These are phyloP conservation scores for Epinotia demarniana DNA, from an alignment of 2,888 invertebrate species.

Conservation along the genomic window DNA sequence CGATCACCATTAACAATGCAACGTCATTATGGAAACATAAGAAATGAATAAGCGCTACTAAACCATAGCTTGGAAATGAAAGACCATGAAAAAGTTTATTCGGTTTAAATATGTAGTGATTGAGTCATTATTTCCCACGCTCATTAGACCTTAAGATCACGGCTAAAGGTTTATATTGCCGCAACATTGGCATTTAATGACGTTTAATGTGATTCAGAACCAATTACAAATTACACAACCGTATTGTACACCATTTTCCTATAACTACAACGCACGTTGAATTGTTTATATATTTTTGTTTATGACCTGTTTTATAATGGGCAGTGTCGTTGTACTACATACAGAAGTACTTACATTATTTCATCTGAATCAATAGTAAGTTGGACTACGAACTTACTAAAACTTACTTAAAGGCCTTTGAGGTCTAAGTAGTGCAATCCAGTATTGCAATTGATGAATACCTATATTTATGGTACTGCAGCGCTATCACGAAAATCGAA, in stretches of 20 bases:
- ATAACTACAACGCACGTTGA: not conserved
- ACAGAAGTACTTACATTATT: no score
- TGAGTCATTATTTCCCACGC: conserved; percentile 18
- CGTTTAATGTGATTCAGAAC: conserved; percentile 2
- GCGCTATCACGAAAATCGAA: no score
- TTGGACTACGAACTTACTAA: no score
- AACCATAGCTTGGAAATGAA: conserved; percentile 7
- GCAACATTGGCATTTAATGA: conserved; percentile 19
- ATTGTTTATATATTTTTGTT: no score
- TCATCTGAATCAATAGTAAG: no score
- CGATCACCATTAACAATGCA: conserved; percentile 15
- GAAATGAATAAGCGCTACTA: conserved; percentile 16
- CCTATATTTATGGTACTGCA: not conserved
- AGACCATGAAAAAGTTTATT: conserved; percentile 1
- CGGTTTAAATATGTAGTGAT: not conserved
- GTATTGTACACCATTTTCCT: not conserved
- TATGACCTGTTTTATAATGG: no score
- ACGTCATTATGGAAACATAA: conserved; percentile 26
- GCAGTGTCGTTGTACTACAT: no score
- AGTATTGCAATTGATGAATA: not conserved
- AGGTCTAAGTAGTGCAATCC: no score
- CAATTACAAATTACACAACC: not conserved
- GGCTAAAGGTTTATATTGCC: not conserved
- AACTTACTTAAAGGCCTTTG: no score
- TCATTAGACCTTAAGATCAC: conserved; percentile 6